Evolutionary conservation across 92 coral and sea anemone species (phyloP).

Genomic region (Paramuricea clavata): DNA sequence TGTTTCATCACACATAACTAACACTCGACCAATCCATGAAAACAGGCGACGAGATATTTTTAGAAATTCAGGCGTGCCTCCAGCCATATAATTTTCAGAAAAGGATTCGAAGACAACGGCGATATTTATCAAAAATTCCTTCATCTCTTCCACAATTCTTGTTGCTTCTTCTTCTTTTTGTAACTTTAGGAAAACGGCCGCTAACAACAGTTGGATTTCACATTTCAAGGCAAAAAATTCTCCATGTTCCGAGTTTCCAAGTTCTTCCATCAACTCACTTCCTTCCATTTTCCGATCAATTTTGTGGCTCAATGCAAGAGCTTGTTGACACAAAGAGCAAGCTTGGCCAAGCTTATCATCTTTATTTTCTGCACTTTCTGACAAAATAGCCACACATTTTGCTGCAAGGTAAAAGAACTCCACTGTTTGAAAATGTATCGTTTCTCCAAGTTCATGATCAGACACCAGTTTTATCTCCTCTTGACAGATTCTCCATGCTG

Average conservation of each 20-base stretch:
- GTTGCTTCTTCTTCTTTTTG: conserved; percentile 1
- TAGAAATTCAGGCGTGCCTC: neutral
- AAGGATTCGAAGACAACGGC: neutral
- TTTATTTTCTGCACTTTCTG: no score
- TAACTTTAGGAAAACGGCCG: neutral
- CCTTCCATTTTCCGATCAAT: neutral
- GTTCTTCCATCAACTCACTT: neutral
- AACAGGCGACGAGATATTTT: conserved; percentile 19
- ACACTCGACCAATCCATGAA: conserved; percentile 46
- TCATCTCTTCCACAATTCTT: conserved; percentile 14
- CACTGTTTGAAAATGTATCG: neutral
- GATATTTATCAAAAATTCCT: conserved; percentile 15
- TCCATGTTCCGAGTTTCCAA: neutral
- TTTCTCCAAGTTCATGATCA: neutral
- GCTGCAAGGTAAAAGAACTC: conserved; percentile 19
- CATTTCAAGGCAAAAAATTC: no score
- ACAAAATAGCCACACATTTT: neutral
- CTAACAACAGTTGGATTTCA: no score
- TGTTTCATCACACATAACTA: neutral
- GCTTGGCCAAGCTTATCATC: no score
- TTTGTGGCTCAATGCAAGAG: neutral
- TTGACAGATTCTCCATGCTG: neutral
- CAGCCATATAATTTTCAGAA: neutral
- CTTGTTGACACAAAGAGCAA: no score
- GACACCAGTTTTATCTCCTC: no score